Percentiles rank a stretch among this genome's conserved stretches.
phyloP scores from a whole-genome alignment of 2,888 invertebrate genomes.

The Melieria omissa region DNA sequence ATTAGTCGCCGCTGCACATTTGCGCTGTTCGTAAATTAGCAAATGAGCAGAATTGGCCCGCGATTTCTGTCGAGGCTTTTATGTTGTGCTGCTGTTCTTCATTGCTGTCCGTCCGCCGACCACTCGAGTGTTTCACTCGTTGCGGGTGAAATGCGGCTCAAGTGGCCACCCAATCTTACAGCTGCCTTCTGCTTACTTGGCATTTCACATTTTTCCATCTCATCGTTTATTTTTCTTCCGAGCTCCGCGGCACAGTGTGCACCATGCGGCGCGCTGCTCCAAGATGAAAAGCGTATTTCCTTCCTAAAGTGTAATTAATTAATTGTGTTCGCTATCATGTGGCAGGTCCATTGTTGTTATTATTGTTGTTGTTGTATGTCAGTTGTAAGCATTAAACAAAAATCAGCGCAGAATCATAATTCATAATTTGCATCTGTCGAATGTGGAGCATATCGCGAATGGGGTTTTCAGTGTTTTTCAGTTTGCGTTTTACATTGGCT shows the following conservation, averaged over 20 bases:
- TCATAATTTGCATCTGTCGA: constrained; percentile 37
- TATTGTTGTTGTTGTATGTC: constrained; percentile 20
- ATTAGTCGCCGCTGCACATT: no score
- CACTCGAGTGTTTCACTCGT: not conserved
- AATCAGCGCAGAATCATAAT: constrained; percentile 41
- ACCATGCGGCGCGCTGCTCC: constrained; percentile 47
- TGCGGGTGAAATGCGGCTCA: not conserved
- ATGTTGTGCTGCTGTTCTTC: not conserved
- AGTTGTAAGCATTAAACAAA: not conserved
- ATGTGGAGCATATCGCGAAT: constrained; percentile 13
- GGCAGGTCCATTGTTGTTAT: constrained; percentile 37
- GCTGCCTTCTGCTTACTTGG: not conserved
- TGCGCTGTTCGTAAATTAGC: no score
- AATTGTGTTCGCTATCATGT: constrained; percentile 46
- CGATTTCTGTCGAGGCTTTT: no score
- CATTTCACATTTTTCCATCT: not conserved
- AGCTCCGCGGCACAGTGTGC: constrained; percentile 37
- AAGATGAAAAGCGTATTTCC: constrained; percentile 56
- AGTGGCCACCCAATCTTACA: constrained; percentile 20
- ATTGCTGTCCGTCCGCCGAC: not conserved
- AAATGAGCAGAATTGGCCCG: no score
- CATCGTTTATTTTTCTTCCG: not conserved
- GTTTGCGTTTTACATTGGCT: constrained; percentile 35
- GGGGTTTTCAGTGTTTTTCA: constrained; percentile 17
- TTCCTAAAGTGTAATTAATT: constrained; percentile 60